These are phyloP conservation scores for Pygoscelis adeliae DNA, from an alignment of 2,113 vertebrate species.

Conservation along the genomic window DNA sequence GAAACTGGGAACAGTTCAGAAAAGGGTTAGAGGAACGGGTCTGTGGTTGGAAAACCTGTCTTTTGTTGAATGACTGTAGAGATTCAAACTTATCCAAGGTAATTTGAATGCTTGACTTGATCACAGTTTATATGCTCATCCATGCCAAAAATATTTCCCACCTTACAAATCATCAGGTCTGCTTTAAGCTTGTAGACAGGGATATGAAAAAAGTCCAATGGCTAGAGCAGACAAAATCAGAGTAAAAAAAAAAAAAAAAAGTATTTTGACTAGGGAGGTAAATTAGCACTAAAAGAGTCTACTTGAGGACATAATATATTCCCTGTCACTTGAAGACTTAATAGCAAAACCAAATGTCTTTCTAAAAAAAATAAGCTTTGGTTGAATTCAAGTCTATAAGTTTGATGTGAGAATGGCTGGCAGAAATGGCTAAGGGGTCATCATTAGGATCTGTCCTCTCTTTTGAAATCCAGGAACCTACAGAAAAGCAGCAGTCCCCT, in stretches of 20 bases:
- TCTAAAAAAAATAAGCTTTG: background rate
- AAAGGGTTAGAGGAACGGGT: background rate
- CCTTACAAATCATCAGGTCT: constrained; percentile 5
- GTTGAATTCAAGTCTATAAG: background rate
- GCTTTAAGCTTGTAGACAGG: background rate
- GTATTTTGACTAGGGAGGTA: background rate
- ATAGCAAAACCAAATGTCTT: background rate
- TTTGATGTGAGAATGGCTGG: background rate
- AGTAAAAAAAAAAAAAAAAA: background rate
- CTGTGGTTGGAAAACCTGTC: background rate
- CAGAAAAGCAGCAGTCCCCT: background rate
- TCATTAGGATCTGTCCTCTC: background rate
- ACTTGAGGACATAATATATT: background rate
- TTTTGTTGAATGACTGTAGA: background rate
- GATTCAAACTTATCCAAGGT: background rate
- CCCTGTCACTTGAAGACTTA: background rate
- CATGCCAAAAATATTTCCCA: constrained; percentile 17
- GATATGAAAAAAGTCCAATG: background rate
- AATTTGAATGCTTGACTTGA: constrained; percentile 27
- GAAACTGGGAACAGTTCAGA: background rate
- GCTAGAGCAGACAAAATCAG: background rate
- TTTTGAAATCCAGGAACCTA: background rate
- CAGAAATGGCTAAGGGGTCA: background rate
- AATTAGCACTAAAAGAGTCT: background rate
- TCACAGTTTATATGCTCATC: background rate